Percentiles rank a stretch among this genome's conserved stretches.
Conservation (phyloP, 2,113 vertebrate genomes). For the Oriolus oriolus region DNA sequence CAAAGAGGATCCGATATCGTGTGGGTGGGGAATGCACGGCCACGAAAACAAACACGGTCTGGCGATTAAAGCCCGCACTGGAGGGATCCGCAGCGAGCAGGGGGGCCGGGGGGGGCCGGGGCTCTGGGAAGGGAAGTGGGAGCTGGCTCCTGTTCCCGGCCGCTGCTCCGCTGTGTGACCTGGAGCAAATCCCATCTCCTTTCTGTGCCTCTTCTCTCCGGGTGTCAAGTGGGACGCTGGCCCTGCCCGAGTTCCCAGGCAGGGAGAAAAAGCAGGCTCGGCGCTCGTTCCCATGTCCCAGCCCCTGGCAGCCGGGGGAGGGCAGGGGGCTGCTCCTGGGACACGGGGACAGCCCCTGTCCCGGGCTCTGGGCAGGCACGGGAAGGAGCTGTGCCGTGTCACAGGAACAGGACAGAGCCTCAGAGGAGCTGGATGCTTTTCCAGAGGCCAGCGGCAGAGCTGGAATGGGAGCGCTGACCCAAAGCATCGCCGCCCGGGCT, state of each 20-base stretch:
- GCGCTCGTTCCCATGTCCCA: background rate
- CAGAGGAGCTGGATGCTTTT: background rate
- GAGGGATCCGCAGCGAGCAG: background rate
- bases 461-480: background rate
- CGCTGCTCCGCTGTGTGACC: constrained; percentile 4
- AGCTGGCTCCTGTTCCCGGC: constrained; percentile 56
- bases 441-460: background rate
- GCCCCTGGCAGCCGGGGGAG: background rate
- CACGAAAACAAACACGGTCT: constrained; percentile 6
- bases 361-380: background rate
- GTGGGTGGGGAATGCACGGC: background rate
- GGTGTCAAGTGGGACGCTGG: background rate
- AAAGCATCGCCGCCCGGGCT: background rate
- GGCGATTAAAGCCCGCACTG: background rate
- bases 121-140: constrained; percentile 53
- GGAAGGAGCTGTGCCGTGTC: background rate
- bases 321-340: background rate
- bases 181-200: constrained; percentile 44
- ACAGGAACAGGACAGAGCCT: background rate
- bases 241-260: constrained; percentile 42
- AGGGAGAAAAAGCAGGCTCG: background rate
- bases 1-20: background rate
- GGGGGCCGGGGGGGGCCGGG: background rate
- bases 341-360: background rate
- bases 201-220: background rate